These are phyloP conservation scores for Hystrix cristata DNA, from an alignment of 2,113 vertebrate genomes.

Conservation along the genomic window DNA sequence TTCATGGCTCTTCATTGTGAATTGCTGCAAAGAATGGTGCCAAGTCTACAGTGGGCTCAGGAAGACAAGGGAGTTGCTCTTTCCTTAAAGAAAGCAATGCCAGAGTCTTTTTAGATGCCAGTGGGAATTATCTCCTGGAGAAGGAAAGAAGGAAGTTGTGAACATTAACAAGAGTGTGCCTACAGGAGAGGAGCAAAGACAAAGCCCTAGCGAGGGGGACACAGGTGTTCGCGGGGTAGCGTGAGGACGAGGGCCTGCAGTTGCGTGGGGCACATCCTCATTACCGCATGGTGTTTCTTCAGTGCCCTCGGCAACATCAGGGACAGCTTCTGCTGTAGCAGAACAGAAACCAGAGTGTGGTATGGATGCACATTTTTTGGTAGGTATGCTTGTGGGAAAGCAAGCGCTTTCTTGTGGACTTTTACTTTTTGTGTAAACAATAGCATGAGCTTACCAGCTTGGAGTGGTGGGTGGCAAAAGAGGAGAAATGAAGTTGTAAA, in stretches of 20 bases:
- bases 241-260: background rate
- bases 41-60: background rate
- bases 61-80: background rate
- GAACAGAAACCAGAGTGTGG: background rate
- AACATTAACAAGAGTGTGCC: background rate
- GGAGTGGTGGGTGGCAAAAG: background rate
- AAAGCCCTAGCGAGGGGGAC: background rate
- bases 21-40: background rate
- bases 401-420: background rate
- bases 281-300: rapidly evolving
- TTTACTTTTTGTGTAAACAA: background rate
- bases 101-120: background rate
- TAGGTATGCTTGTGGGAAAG: background rate
- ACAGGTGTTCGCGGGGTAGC: too few relatives aligned
- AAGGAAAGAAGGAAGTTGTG: background rate
- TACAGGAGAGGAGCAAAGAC: background rate
- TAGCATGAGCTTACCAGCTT: background rate
- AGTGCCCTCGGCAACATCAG: background rate
- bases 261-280: background rate
- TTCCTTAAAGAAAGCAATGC: background rate
- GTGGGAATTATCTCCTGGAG: background rate
- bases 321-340: background rate
- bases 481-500: background rate
- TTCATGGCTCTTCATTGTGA: background rate
- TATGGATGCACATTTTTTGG: background rate